Conservation (phyloP, 2,113 vertebrate species). For the Hemibates koningsi region DNA sequence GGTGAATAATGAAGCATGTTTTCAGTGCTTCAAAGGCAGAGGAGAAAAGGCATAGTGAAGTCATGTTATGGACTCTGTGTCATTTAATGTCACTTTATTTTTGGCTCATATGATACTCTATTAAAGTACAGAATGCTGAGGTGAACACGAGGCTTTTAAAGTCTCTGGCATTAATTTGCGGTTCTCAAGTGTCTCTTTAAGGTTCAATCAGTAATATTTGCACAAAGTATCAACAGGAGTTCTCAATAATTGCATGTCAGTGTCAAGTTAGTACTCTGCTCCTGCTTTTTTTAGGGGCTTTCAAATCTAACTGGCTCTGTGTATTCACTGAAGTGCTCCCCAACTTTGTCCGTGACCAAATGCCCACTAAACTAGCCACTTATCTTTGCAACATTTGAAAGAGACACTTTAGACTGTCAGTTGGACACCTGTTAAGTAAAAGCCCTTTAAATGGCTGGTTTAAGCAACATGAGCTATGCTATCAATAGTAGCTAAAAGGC, state of each 20-base stretch:
- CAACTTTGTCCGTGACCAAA: not conserved
- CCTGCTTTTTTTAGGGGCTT: not conserved
- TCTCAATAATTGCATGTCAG: not conserved
- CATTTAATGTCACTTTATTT: conserved; percentile 32
- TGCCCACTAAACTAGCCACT: not conserved
- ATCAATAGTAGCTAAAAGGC: not conserved
- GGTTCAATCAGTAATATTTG: not conserved
- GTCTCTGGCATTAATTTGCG: not conserved
- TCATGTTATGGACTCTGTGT: not conserved
- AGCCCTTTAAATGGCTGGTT: not conserved
- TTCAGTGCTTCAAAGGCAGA: conserved; percentile 48
- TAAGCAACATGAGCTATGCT: not conserved
- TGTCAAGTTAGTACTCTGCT: not conserved
- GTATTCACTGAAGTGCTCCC: not conserved
- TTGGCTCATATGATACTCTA: not conserved
- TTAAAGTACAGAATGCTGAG: not conserved
- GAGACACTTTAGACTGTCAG: not conserved
- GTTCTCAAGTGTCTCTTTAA: conserved; percentile 7
- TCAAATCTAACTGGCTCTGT: not conserved
- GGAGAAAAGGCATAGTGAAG: conserved; percentile 13
- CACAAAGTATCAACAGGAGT: not conserved
- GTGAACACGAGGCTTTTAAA: not conserved
- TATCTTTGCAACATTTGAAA: not conserved
- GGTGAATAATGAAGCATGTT: conserved; percentile 54
- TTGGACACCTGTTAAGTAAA: not conserved